Conservation (phyloP, 2,797 vertebrate species). For the Acanthornis magna region DNA sequence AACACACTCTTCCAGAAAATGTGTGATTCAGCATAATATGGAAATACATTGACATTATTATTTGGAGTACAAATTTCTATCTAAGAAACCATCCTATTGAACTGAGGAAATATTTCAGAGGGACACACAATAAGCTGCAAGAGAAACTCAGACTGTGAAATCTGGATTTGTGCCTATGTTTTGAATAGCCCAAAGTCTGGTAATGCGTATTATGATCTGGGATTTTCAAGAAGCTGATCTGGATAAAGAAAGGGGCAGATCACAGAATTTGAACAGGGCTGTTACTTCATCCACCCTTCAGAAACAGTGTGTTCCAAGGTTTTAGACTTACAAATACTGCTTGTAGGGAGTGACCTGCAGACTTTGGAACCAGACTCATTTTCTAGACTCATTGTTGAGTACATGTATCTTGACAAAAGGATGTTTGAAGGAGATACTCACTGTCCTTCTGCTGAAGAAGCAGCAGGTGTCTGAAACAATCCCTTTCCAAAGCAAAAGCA, state of each 20-base stretch:
- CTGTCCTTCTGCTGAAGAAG: slow-evolving; percentile 22
- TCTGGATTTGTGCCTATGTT: not conserved
- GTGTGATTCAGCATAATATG: not conserved
- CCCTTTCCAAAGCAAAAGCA: not conserved
- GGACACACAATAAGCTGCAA: not conserved
- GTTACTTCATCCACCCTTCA: not conserved
- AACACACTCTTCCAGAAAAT: not conserved
- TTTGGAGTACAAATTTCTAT: not conserved
- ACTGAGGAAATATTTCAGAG: not conserved
- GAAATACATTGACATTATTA: not conserved
- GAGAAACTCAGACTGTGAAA: not conserved
- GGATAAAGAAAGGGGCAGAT: not conserved
- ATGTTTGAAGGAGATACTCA: not conserved
- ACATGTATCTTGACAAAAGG: not conserved
- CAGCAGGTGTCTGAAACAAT: not conserved
- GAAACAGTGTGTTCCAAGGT: not conserved
- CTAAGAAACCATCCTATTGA: not conserved
- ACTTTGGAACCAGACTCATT: slow-evolving; percentile 7
- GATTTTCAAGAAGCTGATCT: not conserved
- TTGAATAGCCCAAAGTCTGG: not conserved
- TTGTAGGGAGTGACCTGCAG: not conserved
- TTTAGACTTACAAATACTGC: not conserved
- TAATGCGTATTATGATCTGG: not conserved
- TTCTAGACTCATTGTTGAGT: slow-evolving; percentile 8
- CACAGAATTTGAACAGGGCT: not conserved